These are phyloP conservation scores for Nyctibius grandis DNA, from an alignment of 2,797 vertebrate species.

Conservation along the genomic window DNA sequence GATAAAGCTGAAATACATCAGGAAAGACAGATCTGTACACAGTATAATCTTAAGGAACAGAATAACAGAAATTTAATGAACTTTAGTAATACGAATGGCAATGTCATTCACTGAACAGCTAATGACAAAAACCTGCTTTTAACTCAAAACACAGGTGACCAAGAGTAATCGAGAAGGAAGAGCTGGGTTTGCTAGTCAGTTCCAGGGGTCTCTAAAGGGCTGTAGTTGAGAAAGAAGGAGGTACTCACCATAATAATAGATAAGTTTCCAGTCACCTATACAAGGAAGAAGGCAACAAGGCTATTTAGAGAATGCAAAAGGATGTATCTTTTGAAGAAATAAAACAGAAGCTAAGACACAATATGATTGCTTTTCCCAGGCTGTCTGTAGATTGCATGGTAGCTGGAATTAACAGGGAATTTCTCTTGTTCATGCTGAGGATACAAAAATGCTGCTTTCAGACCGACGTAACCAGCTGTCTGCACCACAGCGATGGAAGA, in stretches of 20 bases:
- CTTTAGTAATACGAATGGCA: not conserved
- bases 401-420: not conserved
- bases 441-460: not conserved
- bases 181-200: not conserved
- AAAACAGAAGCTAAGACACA: not conserved
- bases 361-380: not conserved
- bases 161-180: not conserved
- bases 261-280: not conserved
- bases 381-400: not conserved
- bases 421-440: not conserved
- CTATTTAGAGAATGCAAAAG: not conserved
- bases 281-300: not conserved
- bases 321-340: not conserved
- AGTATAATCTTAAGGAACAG: not conserved
- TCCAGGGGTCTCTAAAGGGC: not conserved
- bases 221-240: not conserved
- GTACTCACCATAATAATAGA: not conserved
- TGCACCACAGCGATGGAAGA: not conserved
- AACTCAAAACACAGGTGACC: not conserved
- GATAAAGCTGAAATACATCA: not conserved
- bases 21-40: not conserved
- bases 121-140: not conserved
- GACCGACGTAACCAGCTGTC: accelerated
- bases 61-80: not conserved
- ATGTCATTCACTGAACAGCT: not conserved